Evolutionary conservation across 2,888 invertebrate genomes (phyloP), one percentile per base, ranked within the genome.

Genomic region (Suillia variegata): DNA sequence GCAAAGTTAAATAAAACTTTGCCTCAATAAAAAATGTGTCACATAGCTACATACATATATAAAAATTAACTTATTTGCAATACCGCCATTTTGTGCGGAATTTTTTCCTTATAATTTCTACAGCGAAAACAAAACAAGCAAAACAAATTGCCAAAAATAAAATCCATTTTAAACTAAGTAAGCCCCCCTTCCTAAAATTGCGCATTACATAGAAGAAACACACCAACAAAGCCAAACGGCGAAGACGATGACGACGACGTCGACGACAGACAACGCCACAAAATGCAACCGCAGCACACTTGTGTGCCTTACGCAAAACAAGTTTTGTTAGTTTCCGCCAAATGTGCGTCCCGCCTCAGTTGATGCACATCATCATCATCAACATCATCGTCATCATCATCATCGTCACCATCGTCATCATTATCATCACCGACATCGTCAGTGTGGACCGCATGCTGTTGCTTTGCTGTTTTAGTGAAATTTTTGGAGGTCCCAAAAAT

Each of bases 171-270:
- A n/a, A n/a, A n/a, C n/a, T n/a, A n/a, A n/a, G n/a, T n/a, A n/a
- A n/a, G n/a, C n/a, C n/a, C n/a, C n/a, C n/a, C n/a, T n/a, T 34
- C 52, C 57, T 42, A 56, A 52, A 52, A 52, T 49, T 42, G 50
- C 51, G 45, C 47, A 45, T 58, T 53, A 53, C 58, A 58, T 58
- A 58, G 58, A 53, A 58, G 53, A 53, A 20, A 13, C 34, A 53
- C 31, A 56, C 6, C 26, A 26, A 26, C 26, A 26, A n/a, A n/a
- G n/a, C n/a, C n/a, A n/a, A n/a, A n/a, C n/a, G n/a, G n/a, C n/a
- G n/a, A n/a, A n/a, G n/a, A n/a, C n/a, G n/a, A n/a, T n/a, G n/a
- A n/a, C n/a, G n/a, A n/a, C n/a, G n/a, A n/a, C n/a, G n/a, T n/a
- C n/a, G n/a, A 10, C 26, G 10, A 26, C 26, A 26, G 26, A 6